Evolutionary conservation across 2,797 vertebrate genomes (phyloP).

Genomic region (Pogoniulus pusillus): DNA sequence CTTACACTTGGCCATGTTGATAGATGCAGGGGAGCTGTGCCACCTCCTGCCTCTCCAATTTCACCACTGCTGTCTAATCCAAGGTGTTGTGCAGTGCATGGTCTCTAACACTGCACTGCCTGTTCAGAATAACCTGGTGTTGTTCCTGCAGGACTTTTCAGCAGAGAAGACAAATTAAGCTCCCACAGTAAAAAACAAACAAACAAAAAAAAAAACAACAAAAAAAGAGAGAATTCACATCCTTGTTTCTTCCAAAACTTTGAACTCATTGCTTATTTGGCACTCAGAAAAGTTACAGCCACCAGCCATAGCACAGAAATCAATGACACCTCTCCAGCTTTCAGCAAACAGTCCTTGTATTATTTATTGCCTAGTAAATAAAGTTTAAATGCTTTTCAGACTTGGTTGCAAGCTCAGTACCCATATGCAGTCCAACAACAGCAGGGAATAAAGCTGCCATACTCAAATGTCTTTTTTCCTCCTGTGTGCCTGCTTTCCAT

Average conservation of each 20-base stretch:
- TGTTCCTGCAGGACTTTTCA: background rate
- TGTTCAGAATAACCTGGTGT: background rate
- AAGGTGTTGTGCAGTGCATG: background rate
- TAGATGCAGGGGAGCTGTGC: background rate
- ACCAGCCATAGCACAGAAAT: conserved; percentile 6
- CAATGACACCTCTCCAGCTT: conserved; percentile 11
- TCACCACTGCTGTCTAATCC: background rate
- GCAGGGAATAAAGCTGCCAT: conserved; percentile 67
- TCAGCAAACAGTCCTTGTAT: conserved; percentile 42
- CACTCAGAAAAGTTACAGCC: background rate
- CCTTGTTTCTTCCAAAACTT: background rate
- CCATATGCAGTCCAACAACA: conserved; percentile 43
- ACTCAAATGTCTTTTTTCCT: conserved; percentile 47
- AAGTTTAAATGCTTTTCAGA: conserved; percentile 64
- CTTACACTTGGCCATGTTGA: no score
- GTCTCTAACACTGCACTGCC: background rate
- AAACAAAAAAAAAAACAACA: background rate
- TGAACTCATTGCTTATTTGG: background rate
- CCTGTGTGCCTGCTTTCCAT: conserved; percentile 26
- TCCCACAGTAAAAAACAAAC: background rate
- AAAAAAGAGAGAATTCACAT: no score
- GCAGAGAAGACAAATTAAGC: background rate
- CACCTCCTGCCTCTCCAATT: background rate
- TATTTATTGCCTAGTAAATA: conserved; percentile 70
- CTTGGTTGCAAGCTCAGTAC: conserved; percentile 54